Conservation (phyloP, 2,113 vertebrate species). For the Plecotus auritus region DNA sequence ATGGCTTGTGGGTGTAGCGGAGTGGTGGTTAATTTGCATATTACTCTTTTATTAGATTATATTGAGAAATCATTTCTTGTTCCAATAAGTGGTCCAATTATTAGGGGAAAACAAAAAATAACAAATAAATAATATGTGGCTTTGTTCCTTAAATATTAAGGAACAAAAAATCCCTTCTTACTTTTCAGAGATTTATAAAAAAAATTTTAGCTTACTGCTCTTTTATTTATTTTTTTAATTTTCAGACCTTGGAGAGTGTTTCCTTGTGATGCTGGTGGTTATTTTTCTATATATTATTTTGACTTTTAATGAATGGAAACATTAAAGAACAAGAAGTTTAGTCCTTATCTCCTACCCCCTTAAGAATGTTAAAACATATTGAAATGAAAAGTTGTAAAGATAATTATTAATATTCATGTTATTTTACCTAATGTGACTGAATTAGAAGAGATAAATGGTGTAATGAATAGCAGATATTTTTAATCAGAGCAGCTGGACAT, state of each 20-base stretch:
- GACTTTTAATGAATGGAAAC: neutral
- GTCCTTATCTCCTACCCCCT: neutral
- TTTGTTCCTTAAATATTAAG: neutral
- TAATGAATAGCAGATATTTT: neutral
- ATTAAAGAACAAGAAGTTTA: neutral
- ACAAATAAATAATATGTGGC: neutral
- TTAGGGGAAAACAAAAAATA: neutral
- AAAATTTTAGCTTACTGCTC: neutral
- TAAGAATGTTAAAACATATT: neutral
- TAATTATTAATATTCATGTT: neutral
- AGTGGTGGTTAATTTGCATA: too few species aligned
- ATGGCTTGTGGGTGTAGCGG: too few species aligned
- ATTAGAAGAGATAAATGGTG: neutral
- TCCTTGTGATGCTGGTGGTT: neutral
- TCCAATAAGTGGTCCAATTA: neutral
- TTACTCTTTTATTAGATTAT: neutral
- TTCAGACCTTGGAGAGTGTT: neutral
- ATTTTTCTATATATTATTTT: constrained; percentile 29
- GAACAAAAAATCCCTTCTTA: neutral
- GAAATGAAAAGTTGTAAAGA: constrained; percentile 28
- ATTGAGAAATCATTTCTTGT: constrained; percentile 6
- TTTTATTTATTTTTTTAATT: neutral
- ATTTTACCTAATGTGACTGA: neutral
- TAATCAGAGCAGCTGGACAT: neutral
- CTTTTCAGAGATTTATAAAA: neutral